Conservation (phyloP, 2,113 vertebrate genomes). For the Gyps fulvus region DNA sequence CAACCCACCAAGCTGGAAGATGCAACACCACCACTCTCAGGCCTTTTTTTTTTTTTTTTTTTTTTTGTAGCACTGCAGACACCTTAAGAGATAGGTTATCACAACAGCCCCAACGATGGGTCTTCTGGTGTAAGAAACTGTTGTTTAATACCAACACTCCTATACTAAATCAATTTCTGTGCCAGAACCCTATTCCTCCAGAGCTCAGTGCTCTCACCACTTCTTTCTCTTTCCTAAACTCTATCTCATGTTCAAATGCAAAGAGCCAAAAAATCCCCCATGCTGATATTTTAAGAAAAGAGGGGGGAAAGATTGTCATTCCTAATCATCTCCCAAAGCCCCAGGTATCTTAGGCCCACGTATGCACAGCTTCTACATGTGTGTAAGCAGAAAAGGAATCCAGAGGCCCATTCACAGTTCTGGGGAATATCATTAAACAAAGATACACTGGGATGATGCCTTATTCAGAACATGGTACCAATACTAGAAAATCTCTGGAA, state of each 20-base stretch:
- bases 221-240: not conserved
- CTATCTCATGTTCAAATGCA: not conserved
- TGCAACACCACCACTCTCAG: not conserved
- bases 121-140: not conserved
- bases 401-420: not conserved
- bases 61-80: not conserved
- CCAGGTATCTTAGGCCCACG: not conserved
- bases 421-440: not conserved
- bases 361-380: not conserved
- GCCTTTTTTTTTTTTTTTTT: not conserved
- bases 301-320: not conserved
- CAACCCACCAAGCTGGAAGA: not conserved
- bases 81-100: not conserved
- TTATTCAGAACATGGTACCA: not conserved
- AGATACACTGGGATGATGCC: not conserved
- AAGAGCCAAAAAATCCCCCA: not conserved
- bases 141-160: not conserved
- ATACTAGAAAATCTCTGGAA: not conserved
- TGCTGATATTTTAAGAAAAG: not conserved
- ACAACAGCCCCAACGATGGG: not conserved
- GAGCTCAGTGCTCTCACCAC: not conserved
- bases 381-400: not conserved
- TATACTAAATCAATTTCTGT: not conserved
- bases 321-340: not conserved
- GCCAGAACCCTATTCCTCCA: not conserved